These are phyloP conservation scores for Rhegmatorhina hoffmannsi DNA, from an alignment of 2,113 vertebrate genomes.

Conservation along the genomic window DNA sequence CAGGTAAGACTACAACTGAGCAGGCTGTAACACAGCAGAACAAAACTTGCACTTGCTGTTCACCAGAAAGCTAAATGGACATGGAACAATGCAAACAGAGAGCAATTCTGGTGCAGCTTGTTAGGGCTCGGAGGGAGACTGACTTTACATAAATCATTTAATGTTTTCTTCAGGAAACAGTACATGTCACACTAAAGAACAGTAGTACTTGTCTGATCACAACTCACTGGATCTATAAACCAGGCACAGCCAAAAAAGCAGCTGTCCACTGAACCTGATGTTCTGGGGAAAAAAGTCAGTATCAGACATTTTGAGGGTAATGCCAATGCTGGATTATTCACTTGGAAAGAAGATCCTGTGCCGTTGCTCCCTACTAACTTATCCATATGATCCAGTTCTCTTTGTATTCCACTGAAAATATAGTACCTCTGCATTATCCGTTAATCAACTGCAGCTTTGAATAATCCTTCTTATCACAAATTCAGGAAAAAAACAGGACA, in stretches of 20 bases:
- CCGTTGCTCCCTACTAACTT: background rate
- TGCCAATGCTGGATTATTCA: background rate
- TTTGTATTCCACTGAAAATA: background rate
- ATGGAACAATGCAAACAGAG: background rate
- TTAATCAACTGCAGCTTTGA: background rate
- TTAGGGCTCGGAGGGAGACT: background rate
- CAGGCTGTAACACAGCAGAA: background rate
- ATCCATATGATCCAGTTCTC: background rate
- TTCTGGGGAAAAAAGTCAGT: background rate
- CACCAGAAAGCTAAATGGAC: background rate
- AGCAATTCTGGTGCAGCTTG: background rate
- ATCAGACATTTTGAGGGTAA: background rate
- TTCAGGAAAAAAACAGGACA: background rate
- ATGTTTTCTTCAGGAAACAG: background rate
- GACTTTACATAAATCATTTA: background rate
- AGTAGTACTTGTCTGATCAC: background rate
- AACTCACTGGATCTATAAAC: background rate
- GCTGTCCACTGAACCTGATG: background rate
- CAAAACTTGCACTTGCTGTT: background rate
- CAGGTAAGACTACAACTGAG: slow-evolving; percentile 32
- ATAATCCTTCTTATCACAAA: background rate
- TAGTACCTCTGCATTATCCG: background rate
- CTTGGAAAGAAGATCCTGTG: background rate
- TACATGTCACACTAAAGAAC: background rate
- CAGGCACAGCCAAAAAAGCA: background rate